These are phyloP conservation scores for Thumatha senex DNA, from an alignment of 2,888 invertebrate species.

Conservation along the genomic window DNA sequence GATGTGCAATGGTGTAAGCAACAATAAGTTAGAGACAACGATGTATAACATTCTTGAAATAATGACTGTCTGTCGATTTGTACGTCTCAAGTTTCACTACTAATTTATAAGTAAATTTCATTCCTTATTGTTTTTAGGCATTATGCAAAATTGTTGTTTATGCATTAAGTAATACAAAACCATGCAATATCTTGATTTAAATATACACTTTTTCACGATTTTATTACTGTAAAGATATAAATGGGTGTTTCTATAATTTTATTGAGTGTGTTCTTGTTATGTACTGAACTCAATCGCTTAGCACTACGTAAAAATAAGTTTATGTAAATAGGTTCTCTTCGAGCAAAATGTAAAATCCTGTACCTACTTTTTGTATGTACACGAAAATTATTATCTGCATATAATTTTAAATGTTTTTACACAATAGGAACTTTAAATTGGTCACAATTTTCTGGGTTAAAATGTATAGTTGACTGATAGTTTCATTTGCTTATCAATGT, in stretches of 20 bases:
- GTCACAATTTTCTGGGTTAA: constrained; percentile 32
- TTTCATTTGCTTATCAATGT: constrained; percentile 22
- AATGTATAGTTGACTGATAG: constrained; percentile 35
- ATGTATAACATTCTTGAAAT: constrained; percentile 27
- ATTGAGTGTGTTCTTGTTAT: constrained; percentile 47
- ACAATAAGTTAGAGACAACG: constrained; percentile 32
- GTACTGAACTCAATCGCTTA: constrained; percentile 55
- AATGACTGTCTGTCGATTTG: constrained; percentile 25
- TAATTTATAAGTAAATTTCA: constrained; percentile 54
- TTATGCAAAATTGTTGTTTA: constrained; percentile 60
- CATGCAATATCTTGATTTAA: constrained; percentile 27
- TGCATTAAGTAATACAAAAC: constrained; percentile 37
- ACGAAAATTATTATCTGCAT: constrained; percentile 24
- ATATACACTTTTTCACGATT: constrained; percentile 50
- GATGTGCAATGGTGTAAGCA: constrained; percentile 40
- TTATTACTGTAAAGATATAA: constrained; percentile 57
- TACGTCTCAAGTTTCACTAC: constrained; percentile 49
- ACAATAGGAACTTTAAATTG: constrained; percentile 19
- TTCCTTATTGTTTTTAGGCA: constrained; percentile 74
- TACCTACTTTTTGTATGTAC: constrained; percentile 32
- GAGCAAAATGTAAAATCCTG: constrained; percentile 44
- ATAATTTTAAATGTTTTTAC: constrained; percentile 22
- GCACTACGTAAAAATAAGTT: constrained; percentile 62
- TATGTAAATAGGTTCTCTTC: constrained; percentile 76
- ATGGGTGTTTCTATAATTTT: constrained; percentile 52